A percentile compares a stretch with the other conserved stretches of the same genome.
Evolutionary conservation across 2,888 invertebrate species (phyloP).

Genomic region (Epsilonema sp.): DNA sequence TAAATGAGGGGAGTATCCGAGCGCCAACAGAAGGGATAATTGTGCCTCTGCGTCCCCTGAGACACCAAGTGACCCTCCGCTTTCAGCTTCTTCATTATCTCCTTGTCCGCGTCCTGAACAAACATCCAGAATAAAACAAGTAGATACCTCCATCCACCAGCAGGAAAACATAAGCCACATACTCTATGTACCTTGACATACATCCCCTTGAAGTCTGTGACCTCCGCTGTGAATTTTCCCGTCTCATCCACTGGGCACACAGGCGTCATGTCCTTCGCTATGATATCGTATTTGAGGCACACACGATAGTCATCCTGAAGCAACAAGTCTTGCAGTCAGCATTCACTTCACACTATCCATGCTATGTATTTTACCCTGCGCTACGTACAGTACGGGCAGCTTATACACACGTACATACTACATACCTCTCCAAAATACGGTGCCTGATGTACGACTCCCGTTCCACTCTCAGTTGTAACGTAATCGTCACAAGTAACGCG

Average conservation of each 20-base stretch:
- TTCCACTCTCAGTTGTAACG: slow-evolving; percentile 87
- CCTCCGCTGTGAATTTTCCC: slow-evolving; percentile 62
- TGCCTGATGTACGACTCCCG: slow-evolving; percentile 91
- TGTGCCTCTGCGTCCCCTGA: slow-evolving; percentile 61
- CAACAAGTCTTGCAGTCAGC: neutral
- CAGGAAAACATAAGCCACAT: neutral
- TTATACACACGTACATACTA: too few species aligned
- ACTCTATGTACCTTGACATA: slow-evolving; percentile 62
- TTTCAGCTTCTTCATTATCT: slow-evolving; percentile 65
- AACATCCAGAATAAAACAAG: too few species aligned
- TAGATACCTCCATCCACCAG: too few species aligned
- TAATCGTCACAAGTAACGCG: slow-evolving; percentile 66
- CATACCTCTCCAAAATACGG: slow-evolving; percentile 76
- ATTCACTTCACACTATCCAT: neutral
- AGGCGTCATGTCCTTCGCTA: slow-evolving; percentile 59
- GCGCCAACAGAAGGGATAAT: slow-evolving; percentile 96
- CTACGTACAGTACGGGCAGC: too few species aligned
- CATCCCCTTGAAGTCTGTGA: slow-evolving; percentile 64
- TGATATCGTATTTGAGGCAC: slow-evolving; percentile 47
- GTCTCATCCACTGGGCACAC: slow-evolving; percentile 84
- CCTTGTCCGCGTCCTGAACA: slow-evolving; percentile 69
- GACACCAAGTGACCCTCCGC: slow-evolving; percentile 52
- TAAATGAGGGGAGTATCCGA: slow-evolving; percentile 96
- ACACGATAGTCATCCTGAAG: slow-evolving; percentile 69
- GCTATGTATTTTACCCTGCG: too few species aligned